Base-by-base conservation (phyloP, 2,797 vertebrate species). In the Oreortyx pictus region DNA sequence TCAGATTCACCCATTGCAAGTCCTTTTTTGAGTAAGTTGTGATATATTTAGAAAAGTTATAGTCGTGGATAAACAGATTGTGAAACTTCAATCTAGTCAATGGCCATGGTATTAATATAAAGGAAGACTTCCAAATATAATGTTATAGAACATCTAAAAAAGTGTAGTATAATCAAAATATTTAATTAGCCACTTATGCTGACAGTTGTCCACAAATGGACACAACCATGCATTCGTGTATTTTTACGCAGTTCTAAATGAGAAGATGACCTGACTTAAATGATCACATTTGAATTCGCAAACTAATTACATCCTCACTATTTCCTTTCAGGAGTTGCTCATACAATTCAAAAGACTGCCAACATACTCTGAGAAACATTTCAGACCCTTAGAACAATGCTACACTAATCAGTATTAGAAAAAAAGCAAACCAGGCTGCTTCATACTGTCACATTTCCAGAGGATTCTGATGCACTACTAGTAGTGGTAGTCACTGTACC, bases 251-350 rank as follows among this genome's bases (percentile, higher is more conserved):
- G 86, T 94, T 97, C 85, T 94, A 97, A 97, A 97, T 95, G 93
- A 97, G 97, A 96, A 89, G 57, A 96, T 93, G 92, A 96, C 90
- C 81, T 91, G 83, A 94, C 92, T 96, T 96, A 76, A 91, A 46
- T 94, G 93, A 97, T 89, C 84, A 92, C 75, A 68, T 94, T 96
- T 96, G 82, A 96, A 95, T 96, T 94, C 89, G 64, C 74, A 96
- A 94, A 94, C 81, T 97, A 97, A 97, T 92, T 96, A 77, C 90
- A 91, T 95, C 85, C 93, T 92, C 97, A 96, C 88, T 50, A 43
- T 96, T 96, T 94, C 82, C 93, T 88, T 97, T 96, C 96, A 86
- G 79, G 81, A 96, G 49, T 72, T 91, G 56, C 81, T 95, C 79
- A 90, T 94, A 90, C 86, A 95, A 95, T 95, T 96, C 92, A 91